Conservation (phyloP, 2,113 vertebrate species). For the Coregonus clupeaformis region DNA sequence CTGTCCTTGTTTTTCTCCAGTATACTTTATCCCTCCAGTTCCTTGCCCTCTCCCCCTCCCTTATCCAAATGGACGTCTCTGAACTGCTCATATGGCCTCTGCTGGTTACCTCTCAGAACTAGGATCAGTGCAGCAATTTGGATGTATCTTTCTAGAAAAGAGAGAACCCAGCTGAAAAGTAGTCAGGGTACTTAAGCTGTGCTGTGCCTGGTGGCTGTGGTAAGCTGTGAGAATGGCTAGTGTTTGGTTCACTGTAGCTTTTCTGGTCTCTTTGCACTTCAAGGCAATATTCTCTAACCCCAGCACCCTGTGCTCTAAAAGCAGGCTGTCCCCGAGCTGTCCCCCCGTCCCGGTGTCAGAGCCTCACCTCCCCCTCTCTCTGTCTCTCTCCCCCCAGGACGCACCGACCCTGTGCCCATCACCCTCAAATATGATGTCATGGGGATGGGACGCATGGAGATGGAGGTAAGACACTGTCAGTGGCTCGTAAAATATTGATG, state of each 20-base stretch:
- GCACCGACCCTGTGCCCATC: conserved; percentile 97
- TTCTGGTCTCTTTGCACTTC: conserved; percentile 99
- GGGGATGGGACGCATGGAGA: conserved; percentile 99
- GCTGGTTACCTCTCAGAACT: conserved; percentile 8
- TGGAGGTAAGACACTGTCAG: conserved; percentile 82
- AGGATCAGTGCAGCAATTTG: conserved; percentile 1
- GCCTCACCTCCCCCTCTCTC: conserved; percentile 60
- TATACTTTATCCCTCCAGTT: conserved; percentile 2
- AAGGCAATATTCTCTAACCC: conserved; percentile 99
- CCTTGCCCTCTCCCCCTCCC: background rate
- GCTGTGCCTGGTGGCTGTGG: conserved; percentile 50
- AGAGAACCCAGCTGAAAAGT: conserved; percentile 15
- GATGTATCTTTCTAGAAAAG: conserved; percentile 22
- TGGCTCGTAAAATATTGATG: background rate
- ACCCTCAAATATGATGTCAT: conserved; percentile 99
- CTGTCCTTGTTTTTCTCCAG: background rate
- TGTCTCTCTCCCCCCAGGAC: conserved; percentile 83
- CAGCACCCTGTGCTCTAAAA: conserved; percentile 90
- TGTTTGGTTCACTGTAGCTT: conserved; percentile 99
- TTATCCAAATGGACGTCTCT: background rate
- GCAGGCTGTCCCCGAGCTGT: conserved; percentile 68
- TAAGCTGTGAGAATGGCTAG: conserved; percentile 99
- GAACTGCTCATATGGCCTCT: conserved; percentile 22
- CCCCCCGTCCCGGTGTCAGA: conserved; percentile 23
- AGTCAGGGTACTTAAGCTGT: conserved; percentile 15